Conservation (phyloP, 2,113 vertebrate species). For the Eptatretus burgeri region DNA sequence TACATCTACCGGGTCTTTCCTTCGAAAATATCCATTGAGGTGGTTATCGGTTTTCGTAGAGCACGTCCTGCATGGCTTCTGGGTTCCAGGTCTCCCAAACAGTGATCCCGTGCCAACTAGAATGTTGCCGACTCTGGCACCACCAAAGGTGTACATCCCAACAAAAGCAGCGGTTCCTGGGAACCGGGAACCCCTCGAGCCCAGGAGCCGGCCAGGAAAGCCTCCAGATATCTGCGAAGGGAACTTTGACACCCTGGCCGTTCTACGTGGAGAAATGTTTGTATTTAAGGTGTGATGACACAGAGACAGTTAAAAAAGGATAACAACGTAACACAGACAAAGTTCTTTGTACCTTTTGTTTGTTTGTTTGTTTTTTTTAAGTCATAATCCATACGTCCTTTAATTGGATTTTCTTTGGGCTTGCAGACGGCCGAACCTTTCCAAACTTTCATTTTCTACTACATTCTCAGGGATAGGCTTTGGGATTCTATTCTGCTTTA, state of each 20-base stretch:
- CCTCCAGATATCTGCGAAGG: conserved; percentile 92
- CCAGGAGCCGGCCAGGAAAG: conserved; percentile 21
- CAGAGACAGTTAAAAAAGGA: no score
- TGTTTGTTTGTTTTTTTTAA: no score
- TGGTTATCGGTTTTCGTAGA: no score
- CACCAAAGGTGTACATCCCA: conserved; percentile 45
- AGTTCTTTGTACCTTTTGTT: no score
- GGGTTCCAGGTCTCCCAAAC: conserved; percentile 38
- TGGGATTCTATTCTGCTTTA: no score
- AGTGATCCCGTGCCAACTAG: conserved; percentile 71
- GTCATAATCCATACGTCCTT: no score
- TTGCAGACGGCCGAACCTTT: no score
- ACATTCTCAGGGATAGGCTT: no score
- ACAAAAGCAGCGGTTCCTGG: conserved; percentile 47
- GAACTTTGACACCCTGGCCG: conserved; percentile 83
- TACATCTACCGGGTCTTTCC: background rate
- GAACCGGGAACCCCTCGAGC: conserved; percentile 34
- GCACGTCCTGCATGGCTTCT: background rate
- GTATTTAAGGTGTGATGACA: conserved; percentile 58
- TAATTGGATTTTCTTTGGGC: no score
- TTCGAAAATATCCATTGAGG: no score
- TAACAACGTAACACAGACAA: no score
- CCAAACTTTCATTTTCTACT: no score
- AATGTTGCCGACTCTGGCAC: conserved; percentile 59
- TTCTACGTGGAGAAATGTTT: conserved; percentile 92